Evolutionary conservation across 2,113 vertebrate species (phyloP), one percentile per base, ranked within the genome.

Genomic region (Chamaea fasciata): DNA sequence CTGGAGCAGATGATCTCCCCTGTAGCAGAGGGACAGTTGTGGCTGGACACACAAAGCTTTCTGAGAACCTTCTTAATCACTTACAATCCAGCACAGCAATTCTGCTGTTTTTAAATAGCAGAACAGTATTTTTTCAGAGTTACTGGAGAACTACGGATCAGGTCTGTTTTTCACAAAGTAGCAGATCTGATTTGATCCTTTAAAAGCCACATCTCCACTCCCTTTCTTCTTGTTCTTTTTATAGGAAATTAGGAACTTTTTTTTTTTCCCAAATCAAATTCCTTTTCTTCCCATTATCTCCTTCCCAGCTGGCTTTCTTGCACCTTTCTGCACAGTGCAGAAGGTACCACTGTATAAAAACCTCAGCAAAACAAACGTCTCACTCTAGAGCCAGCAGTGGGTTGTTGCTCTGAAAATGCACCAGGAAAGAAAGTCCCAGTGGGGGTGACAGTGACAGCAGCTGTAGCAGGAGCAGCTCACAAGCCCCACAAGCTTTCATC

Each of bases 1-100:
- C 53, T 53, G 50, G 18, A 10, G 49, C 33, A 63, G 41, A n/a
- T 0, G 0, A 37, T 20, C n/a, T 69, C 11, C 67, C 2, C 1
- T 9, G 27, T 12, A n/a, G 9, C 15, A 39, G n/a, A 28, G 1
- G 13, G 15, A 31, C 16, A 10, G 41, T 1, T n/a, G 49, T 2
- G 7, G 56, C 4, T n/a, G 46, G 49, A 71, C 42, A 35, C 44
- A 31, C 8, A 28, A 17, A 15, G 15, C 18, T 57, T 59, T 42
- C 87, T 13, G 23, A 87, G 20, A 27, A 26, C 23, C 22, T 68
- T 49, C 47, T 13, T 13, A 15, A 46, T 37, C 27, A 15, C 9
- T 71, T 49, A 27, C 21, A 85, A 8, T 11, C 50, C 53, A 39
- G 15, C 28, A n/a, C 0, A 33, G 56, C 17, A 39, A 3, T 18